Conservation (phyloP, 2,797 vertebrate species). For the Pipistrellus kuhlii region DNA sequence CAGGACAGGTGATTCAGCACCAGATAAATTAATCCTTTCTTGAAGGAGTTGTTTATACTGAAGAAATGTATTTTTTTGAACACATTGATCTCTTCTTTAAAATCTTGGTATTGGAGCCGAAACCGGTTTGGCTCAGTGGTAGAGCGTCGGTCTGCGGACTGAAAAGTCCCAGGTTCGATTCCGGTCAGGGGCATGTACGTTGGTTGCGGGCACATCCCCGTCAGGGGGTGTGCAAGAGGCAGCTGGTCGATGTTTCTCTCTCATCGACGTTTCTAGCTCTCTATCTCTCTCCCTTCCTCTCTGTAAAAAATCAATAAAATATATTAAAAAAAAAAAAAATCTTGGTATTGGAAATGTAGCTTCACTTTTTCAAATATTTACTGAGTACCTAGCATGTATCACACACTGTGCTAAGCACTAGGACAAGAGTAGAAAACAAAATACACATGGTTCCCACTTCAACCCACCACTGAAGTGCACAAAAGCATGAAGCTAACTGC, state of each 20-base stretch:
- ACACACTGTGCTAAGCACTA: not conserved
- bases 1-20: not conserved
- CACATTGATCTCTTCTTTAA: not conserved
- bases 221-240: no score
- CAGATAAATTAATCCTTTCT: not conserved
- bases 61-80: conserved; percentile 12
- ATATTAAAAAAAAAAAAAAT: no score
- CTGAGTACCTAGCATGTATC: not conserved
- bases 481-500: conserved; percentile 11
- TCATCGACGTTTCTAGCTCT: no score
- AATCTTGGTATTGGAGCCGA: not conserved
- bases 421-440: not conserved
- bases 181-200: no score
- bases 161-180: no score
- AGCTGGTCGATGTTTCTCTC: no score
- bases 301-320: no score
- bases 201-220: no score
- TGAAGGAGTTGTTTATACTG: not conserved
- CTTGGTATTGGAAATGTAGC: not conserved
- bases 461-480: not conserved
- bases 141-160: no score
- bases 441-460: not conserved
- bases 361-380: not conserved
- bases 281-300: no score
- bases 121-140: no score